Percentiles rank a stretch among this genome's conserved stretches.
Conservation (phyloP, 2,888 invertebrate genomes). For the Andrena chrysosceles region DNA sequence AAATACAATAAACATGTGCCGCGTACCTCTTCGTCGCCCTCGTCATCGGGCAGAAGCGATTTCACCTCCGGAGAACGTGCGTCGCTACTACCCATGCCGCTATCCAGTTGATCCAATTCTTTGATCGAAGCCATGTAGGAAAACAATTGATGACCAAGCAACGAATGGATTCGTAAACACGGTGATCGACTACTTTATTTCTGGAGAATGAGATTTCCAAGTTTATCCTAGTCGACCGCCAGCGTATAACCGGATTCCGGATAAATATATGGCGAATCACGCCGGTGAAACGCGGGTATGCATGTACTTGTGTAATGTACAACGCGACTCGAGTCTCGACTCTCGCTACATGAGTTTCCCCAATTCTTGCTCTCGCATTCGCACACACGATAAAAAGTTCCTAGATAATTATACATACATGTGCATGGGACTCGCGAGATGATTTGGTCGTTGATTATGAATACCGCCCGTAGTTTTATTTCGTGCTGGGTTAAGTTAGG, state of each 20-base stretch:
- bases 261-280: constrained; percentile 21
- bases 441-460: too few relatives aligned
- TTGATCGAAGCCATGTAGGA: constrained; percentile 79
- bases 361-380: background rate
- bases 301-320: constrained; percentile 15
- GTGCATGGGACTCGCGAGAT: too few relatives aligned
- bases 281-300: background rate
- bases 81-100: constrained; percentile 83
- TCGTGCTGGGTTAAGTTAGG: too few relatives aligned
- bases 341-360: constrained; percentile 14
- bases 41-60: constrained; percentile 79
- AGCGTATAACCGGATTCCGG: background rate
- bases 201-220: background rate
- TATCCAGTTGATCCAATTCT: constrained; percentile 79
- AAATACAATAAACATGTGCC: too few relatives aligned
- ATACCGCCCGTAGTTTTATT: too few relatives aligned
- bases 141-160: constrained; percentile 53
- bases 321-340: constrained; percentile 42
- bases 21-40: constrained; percentile 80
- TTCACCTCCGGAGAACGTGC: constrained; percentile 81
- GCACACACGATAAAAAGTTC: too few relatives aligned
- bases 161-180: background rate
- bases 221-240: background rate
- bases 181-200: constrained; percentile 2
- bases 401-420: too few relatives aligned